Evolutionary conservation across 2,113 vertebrate genomes (phyloP).

Genomic region (Phocoena phocoena): DNA sequence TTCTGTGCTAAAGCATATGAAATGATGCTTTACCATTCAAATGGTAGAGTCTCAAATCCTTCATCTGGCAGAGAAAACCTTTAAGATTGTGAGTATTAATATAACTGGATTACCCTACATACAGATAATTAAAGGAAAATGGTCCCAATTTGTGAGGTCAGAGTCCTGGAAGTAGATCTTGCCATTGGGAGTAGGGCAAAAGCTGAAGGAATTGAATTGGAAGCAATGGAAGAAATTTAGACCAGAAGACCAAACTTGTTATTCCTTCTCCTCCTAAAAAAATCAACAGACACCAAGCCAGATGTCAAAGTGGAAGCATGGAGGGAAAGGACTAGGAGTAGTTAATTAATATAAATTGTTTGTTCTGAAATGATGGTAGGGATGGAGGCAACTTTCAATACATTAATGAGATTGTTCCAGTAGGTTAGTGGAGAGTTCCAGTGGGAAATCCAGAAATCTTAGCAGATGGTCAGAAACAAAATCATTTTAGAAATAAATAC

Average conservation of each 20-base stretch:
- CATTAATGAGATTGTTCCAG: neutral
- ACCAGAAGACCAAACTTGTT: neutral
- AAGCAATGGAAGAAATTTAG: neutral
- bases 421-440: neutral
- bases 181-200: neutral
- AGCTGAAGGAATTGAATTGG: neutral
- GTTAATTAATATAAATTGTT: neutral
- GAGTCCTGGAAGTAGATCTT: neutral
- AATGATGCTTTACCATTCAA: neutral
- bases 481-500: slow-evolving; percentile 22
- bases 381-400: neutral
- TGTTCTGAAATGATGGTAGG: neutral
- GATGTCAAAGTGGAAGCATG: neutral
- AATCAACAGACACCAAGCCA: neutral
- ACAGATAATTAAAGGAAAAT: neutral
- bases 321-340: neutral
- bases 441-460: neutral
- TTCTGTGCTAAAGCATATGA: neutral
- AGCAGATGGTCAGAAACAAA: neutral
- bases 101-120: neutral
- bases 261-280: neutral
- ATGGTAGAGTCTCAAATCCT: neutral
- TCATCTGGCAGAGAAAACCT: neutral
- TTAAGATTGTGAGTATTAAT: neutral
- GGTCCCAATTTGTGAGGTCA: neutral